Evolutionary conservation across 2,113 vertebrate species (phyloP), one percentile per base, ranked within the genome.

Genomic region (Oncorhynchus keta): DNA sequence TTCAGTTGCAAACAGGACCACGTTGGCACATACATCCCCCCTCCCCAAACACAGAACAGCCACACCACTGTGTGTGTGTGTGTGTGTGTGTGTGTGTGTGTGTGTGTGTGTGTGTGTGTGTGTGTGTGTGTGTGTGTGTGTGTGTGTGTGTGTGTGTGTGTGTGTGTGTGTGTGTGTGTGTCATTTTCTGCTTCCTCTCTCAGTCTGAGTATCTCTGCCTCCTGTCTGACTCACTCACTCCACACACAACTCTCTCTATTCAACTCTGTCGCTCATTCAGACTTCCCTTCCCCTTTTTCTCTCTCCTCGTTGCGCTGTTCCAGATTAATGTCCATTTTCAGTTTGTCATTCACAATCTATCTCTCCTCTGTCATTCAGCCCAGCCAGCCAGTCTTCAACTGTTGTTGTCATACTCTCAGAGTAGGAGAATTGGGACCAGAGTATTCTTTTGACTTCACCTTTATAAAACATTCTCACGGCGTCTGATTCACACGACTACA

Each of bases 1-100:
- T 92, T 92, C 91, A 94, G 91, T 94, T 89, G 94, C 94, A 95
- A 95, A 95, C 93, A 94, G 91, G 90, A 91, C 92, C 89, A 84
- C 82, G 80, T 79, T 76, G 89, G 91, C 92, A 88, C 68, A 83
- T 86, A 75, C 32, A 55, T 57, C 79, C 59, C 72, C 75, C 83
- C 75, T 72, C 48, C 30, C 77, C 70, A 71, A 81, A 86, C 86
- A 86, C 83, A 78, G 72, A 73, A 32, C 77, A 65, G 72, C 78
- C 78, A 81, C 67, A 71, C 73, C 79, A 78, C 65, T 79, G 73
- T 65, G 9, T 62, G 67, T 18, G 55, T 18, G 55, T 77, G 82
- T 51, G 57, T 89, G 84, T 24, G 24, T 24, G 24, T 24, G 24
- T 24, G 24, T 24, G 24, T 24, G 24, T 24, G 24, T 24, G 24